Evolutionary conservation across 2,888 invertebrate genomes (phyloP).

Genomic region (Xanthorhoe spadicearia): DNA sequence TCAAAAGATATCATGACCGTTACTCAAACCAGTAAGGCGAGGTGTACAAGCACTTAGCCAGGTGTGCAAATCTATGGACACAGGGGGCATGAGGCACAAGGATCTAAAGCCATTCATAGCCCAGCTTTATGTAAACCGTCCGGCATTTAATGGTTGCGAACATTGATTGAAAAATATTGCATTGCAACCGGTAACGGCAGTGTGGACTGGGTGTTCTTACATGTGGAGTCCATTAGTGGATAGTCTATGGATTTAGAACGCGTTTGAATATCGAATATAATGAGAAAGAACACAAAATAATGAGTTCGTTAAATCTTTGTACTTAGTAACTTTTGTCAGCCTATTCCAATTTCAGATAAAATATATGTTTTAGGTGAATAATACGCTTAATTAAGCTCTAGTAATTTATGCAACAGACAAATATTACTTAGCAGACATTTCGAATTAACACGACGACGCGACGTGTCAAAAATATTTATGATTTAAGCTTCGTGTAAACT

Average conservation of each 20-base stretch:
- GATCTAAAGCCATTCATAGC: conserved; percentile 46
- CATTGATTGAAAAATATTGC: conserved; percentile 65
- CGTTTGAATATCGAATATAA: neutral
- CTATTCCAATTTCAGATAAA: too few species aligned
- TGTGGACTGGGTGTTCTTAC: neutral
- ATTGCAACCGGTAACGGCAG: conserved; percentile 8
- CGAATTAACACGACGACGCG: too few species aligned
- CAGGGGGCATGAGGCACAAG: conserved; percentile 24
- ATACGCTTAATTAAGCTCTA: too few species aligned
- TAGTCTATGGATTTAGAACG: neutral
- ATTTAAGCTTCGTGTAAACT: too few species aligned
- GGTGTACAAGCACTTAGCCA: conserved; percentile 30
- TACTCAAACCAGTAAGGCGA: conserved; percentile 21
- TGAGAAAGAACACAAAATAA: too few species aligned
- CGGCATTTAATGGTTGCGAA: conserved; percentile 54
- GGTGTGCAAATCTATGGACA: conserved; percentile 36
- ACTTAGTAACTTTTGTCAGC: too few species aligned
- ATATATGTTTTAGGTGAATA: too few species aligned
- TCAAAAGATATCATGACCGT: conserved; percentile 20
- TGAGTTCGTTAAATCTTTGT: too few species aligned
- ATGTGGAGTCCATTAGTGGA: neutral
- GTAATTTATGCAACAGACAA: too few species aligned
- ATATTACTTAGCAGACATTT: too few species aligned
- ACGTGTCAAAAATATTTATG: too few species aligned
- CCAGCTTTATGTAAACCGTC: conserved; percentile 51